These are phyloP conservation scores for Campylomormyrus numenius DNA, from an alignment of 2,113 vertebrate genomes.

Conservation along the genomic window DNA sequence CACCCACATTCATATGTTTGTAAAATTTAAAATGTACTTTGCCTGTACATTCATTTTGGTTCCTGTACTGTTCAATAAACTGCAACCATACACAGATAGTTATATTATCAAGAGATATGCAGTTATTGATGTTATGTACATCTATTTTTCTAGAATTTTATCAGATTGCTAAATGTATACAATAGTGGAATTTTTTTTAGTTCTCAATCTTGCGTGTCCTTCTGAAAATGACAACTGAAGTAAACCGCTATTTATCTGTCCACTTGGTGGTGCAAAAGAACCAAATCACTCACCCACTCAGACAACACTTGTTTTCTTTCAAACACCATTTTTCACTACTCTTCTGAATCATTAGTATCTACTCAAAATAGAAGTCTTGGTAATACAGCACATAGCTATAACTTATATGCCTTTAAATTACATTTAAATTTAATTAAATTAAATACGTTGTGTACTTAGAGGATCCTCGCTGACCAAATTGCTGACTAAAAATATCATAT, in stretches of 20 bases:
- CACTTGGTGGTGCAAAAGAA: constrained; percentile 24
- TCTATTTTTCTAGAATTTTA: not conserved
- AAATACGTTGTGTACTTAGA: not conserved
- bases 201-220: not conserved
- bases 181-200: not conserved
- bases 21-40: not conserved
- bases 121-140: not conserved
- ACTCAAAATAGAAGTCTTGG: not conserved
- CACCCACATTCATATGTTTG: not conserved
- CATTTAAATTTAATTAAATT: not conserved
- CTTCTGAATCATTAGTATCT: not conserved
- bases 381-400: not conserved
- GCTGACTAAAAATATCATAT: not conserved
- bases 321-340: not conserved
- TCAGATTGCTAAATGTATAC: not conserved
- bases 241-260: not conserved
- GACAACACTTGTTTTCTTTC: not conserved
- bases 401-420: not conserved
- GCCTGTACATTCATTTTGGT: not conserved
- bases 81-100: not conserved
- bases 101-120: not conserved
- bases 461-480: not conserved
- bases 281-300: not conserved
- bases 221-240: not conserved
- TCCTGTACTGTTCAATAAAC: not conserved